Conservation (phyloP, 2,888 invertebrate genomes). For the Pyralis farinalis region DNA sequence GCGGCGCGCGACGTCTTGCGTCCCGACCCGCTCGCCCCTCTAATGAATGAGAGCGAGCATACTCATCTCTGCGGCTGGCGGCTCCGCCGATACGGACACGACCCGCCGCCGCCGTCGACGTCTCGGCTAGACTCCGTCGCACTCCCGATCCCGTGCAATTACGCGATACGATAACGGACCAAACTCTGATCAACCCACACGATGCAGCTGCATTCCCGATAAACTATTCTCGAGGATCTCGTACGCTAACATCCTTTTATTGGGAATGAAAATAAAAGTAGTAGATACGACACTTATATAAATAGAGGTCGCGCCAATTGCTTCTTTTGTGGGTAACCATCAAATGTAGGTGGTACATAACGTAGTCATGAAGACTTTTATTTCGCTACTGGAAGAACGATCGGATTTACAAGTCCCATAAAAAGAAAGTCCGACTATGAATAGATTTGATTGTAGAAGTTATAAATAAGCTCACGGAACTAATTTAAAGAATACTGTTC, state of each 20-base stretch:
- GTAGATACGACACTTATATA: conserved; percentile 11
- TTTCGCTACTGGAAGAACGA: conserved; percentile 16
- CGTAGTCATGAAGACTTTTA: conserved; percentile 19
- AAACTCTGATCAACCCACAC: conserved; percentile 42
- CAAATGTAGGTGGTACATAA: conserved; percentile 16
- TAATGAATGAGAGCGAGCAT: conserved; percentile 79
- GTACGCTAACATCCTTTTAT: conserved; percentile 24
- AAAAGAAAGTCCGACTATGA: conserved; percentile 13
- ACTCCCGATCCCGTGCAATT: conserved; percentile 33
- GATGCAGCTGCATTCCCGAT: conserved; percentile 25
- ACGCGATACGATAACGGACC: conserved; percentile 47
- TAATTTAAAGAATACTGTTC: conserved; percentile 14
- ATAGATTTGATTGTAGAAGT: conserved; percentile 10
- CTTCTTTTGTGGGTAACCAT: conserved; percentile 13
- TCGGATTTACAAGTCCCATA: conserved; percentile 18
- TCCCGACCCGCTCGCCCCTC: conserved; percentile 62
- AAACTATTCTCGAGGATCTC: conserved; percentile 22
- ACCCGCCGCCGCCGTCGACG: conserved; percentile 26
- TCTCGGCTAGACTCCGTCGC: conserved; percentile 41
- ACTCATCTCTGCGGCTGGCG: conserved; percentile 77
- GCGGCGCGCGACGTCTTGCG: conserved; percentile 79
- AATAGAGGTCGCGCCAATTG: conserved; percentile 7
- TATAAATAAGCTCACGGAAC: conserved; percentile 13
- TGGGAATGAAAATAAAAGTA: conserved; percentile 16
- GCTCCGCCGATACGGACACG: conserved; percentile 56